Evolutionary conservation across 2,888 invertebrate genomes (phyloP).

Genomic region (Tricholauxania praeusta): DNA sequence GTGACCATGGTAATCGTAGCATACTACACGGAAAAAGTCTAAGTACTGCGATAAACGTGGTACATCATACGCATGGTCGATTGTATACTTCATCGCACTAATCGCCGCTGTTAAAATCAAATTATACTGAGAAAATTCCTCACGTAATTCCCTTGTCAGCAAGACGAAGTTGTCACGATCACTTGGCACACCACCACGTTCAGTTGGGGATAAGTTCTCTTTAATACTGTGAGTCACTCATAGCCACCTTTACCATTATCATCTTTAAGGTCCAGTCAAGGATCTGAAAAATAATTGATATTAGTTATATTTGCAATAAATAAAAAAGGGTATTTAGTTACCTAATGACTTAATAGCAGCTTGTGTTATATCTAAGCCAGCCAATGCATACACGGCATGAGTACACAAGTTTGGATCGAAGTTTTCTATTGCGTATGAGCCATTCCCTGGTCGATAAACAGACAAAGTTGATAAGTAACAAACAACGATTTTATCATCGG

Average conservation of each 20-base stretch:
- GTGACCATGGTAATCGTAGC: conserved; percentile 89
- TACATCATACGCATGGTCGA: conserved; percentile 83
- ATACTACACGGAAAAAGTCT: conserved; percentile 86
- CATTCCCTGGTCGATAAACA: conserved; percentile 76
- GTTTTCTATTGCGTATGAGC: conserved; percentile 76
- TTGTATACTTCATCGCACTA: conserved; percentile 81
- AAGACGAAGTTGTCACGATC: conserved; percentile 83
- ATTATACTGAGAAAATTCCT: conserved; percentile 76
- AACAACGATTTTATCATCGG: conserved; percentile 80
- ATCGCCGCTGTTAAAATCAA: conserved; percentile 85
- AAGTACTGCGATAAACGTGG: conserved; percentile 76
- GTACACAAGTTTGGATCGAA: conserved; percentile 83
- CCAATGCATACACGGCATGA: conserved; percentile 85
- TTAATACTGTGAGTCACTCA: conserved; percentile 76
- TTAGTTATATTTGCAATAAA: neutral
- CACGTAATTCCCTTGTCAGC: conserved; percentile 82
- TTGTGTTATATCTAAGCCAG: conserved; percentile 77
- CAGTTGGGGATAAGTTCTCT: conserved; percentile 77
- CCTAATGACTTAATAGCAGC: conserved; percentile 79
- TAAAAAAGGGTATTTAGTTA: conserved; percentile 59
- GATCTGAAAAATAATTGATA: conserved; percentile 69
- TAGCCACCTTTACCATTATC: conserved; percentile 81
- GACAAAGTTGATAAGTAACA: conserved; percentile 89
- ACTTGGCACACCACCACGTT: conserved; percentile 78
- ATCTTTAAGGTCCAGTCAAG: conserved; percentile 82